Percentiles rank a stretch among this genome's conserved stretches.
These are phyloP conservation scores for Pica pica DNA, from an alignment of 2,113 vertebrate genomes.

Conservation along the genomic window DNA sequence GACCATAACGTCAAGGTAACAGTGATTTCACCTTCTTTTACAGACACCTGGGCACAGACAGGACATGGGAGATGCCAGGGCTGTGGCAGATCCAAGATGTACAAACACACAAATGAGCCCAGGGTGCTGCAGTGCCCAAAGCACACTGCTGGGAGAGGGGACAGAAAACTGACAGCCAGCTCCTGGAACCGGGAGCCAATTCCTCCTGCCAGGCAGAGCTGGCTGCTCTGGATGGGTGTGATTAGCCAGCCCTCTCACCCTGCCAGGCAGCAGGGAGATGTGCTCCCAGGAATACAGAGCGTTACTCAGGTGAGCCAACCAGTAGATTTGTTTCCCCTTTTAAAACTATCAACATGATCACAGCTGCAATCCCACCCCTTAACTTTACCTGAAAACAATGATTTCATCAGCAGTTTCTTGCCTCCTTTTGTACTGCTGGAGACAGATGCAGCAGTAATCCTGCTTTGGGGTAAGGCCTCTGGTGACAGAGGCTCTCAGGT, in stretches of 20 bases:
- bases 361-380: background rate
- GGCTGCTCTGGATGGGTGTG: background rate
- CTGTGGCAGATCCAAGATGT: background rate
- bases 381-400: slow-evolving; percentile 89
- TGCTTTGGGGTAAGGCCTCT: slow-evolving; percentile 91
- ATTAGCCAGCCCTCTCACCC: background rate
- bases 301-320: background rate
- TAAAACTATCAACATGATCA: background rate
- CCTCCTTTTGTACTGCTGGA: slow-evolving; percentile 91
- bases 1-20: background rate
- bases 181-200: background rate
- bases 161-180: background rate
- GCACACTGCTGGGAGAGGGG: background rate
- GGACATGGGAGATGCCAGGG: background rate
- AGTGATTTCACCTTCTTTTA: background rate
- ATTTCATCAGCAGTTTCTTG: slow-evolving; percentile 89
- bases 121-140: background rate
- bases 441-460: slow-evolving; percentile 92
- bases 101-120: background rate
- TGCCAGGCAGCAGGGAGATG: background rate
- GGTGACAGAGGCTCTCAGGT: slow-evolving; percentile 87
- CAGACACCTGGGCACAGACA: background rate
- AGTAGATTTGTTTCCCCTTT: background rate
- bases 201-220: background rate
- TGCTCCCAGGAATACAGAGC: background rate